Evolutionary conservation across 2,113 vertebrate species (phyloP), one percentile per base, ranked within the genome.

Genomic region (Oplegnathus fasciatus): DNA sequence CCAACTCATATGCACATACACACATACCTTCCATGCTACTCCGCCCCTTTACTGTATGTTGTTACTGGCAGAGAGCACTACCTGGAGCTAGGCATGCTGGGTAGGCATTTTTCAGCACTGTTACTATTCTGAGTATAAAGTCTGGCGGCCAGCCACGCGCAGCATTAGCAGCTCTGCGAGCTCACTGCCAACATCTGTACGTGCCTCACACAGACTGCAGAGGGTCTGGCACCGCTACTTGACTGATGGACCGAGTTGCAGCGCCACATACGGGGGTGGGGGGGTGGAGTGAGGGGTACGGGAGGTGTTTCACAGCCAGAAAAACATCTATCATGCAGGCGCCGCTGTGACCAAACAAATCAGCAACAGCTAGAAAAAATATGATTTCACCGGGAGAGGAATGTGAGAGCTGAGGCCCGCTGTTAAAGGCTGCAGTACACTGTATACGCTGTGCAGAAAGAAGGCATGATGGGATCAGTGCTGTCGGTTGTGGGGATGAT

Each of bases 121-220:
- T 93, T 95, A 55, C 95, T 96, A 95, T 96, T 96, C 93, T 94
- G 87, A 95, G 95, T 88, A 93, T 93, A 93, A 95, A 93, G 91
- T 88, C 90, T 95, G 95, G 94, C 93, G n/a, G 80, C 15, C 48
- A 22, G 88, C 93, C 89, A 86, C 65, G 60, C 18, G 20, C 78
- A 75, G 88, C 91, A 92, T 93, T 91, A 92, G 89, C 83, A 37
- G 54, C 80, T 55, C 46, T 1, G 34, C 22, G 1, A 72, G 76
- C 62, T 60, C 24, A 1, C 91, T 82, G 87, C 88, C 92, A 93
- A 90, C 86, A 89, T 93, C 88, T 93, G 88, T 88, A 77, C 61
- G 79, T 55, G 76, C 78, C 86, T 87, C 70, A 72, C 50, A 10
- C 78, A 28, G 55, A 58, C 71, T 83, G 85, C 80, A 82, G 46